Evolutionary conservation across 2,797 vertebrate species (phyloP).

Genomic region (Coranthus polyacanthus): DNA sequence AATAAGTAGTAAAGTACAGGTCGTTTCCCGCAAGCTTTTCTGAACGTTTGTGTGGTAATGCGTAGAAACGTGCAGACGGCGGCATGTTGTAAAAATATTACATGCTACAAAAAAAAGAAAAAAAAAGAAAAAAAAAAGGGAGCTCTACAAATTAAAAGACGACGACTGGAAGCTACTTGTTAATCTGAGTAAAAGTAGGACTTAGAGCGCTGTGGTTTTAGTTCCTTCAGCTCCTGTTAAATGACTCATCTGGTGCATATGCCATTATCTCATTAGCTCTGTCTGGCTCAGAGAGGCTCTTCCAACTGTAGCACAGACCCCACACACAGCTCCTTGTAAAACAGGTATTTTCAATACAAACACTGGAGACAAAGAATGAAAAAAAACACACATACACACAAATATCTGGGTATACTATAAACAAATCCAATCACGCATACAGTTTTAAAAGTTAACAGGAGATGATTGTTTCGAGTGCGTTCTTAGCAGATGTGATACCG

Average conservation of each 20-base stretch:
- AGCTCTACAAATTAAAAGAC: conserved; percentile 45
- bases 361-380: conserved; percentile 2
- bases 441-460: conserved; percentile 33
- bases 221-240: conserved; percentile 49
- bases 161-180: conserved; percentile 29
- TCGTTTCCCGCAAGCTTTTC: too few relatives aligned
- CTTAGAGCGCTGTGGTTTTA: conserved; percentile 47
- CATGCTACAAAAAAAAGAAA: too few relatives aligned
- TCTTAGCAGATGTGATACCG: too few relatives aligned
- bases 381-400: too few relatives aligned
- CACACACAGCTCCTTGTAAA: conserved; percentile 37
- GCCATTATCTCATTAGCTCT: conserved; percentile 52
- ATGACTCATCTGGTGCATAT: conserved; percentile 65
- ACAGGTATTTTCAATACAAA: conserved; percentile 15
- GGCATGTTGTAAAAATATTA: conserved; percentile 11
- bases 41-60: too few relatives aligned
- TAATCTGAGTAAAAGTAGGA: conserved; percentile 40
- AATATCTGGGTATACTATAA: too few relatives aligned
- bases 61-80: conserved; percentile 7
- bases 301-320: conserved; percentile 31
- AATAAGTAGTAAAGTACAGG: too few relatives aligned
- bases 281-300: conserved; percentile 44
- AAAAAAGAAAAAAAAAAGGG: conserved; percentile 39
- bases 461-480: too few relatives aligned
- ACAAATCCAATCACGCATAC: conserved; percentile 28